Base-by-base conservation (phyloP, 2,888 invertebrate genomes). In the Meliscaeva auricollis region DNA sequence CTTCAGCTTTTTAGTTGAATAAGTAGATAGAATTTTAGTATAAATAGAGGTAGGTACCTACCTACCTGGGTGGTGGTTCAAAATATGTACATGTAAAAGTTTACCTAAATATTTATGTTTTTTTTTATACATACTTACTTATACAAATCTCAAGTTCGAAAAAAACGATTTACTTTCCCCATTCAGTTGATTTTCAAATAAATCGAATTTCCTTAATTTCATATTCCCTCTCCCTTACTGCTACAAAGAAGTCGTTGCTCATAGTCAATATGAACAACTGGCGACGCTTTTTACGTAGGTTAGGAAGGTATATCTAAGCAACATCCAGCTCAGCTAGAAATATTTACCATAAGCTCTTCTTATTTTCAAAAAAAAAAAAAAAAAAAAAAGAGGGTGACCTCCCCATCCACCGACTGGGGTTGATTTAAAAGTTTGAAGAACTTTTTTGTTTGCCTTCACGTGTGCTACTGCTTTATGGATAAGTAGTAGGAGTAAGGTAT, bases 171-270 rank as follows among this genome's bases (percentile, higher is more conserved):
- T 38, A 44, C 13, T 54, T 56, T 46, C 44, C 30, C 52, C 52
- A 30, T 66, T 84, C 60, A 75, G 72, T 78, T 87, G 87, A 88
- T 89, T 88, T 89, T 87, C 88, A 88, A 88, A 88, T 88, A 88
- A 89, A 89, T 89, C 89, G 89, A 89, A 89, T 89, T 89, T 89
- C 87, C 88, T 89, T 88, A 88, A 89, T 89, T 89, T 88, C 83
- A 85, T 88, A 88, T 89, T 88, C 87, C 77, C 75, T 87, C 82
- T 82, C 82, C 85, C 87, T n/a, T n/a, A 77, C 26, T n/a, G n/a
- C n/a, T n/a, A n/a, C 8, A 8, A 3, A 4, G 13, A 38, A 8
- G 38, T 38, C 38, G 38, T 38, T 38, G 38, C 35, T 35, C 35
- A 1, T 13, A 38, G 13, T 22, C 41, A 22, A 35, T 60, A n/a